A percentile compares a stretch with the other conserved stretches of the same genome.
Conservation (phyloP, 92 coral and sea anemone genomes). For the Paragorgia papillata region DNA sequence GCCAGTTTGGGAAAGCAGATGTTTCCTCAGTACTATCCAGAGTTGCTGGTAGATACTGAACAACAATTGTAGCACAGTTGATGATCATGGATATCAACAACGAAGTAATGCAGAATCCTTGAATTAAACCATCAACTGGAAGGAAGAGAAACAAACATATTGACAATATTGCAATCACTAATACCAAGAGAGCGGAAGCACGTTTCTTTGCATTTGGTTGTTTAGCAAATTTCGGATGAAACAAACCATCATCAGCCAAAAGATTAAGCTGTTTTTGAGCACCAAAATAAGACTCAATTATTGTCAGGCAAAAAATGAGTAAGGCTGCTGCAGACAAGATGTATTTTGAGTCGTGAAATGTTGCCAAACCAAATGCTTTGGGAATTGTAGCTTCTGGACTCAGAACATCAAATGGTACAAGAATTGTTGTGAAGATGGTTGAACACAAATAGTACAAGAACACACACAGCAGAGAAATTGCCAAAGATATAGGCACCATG, state of each 20-base stretch:
- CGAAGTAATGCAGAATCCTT: constrained; percentile 32
- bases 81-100: constrained; percentile 11
- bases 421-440: constrained; percentile 13
- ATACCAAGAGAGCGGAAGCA: background rate
- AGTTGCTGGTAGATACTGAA: constrained; percentile 8
- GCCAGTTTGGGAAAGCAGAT: constrained; percentile 28
- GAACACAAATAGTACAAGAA: constrained; percentile 20
- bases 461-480: constrained; percentile 5
- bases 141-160: constrained; percentile 15
- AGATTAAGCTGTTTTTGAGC: constrained; percentile 21
- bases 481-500: constrained; percentile 16
- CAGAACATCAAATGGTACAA: constrained; percentile 10
- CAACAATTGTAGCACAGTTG: constrained; percentile 30
- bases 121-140: background rate
- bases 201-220: background rate
- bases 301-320: background rate
- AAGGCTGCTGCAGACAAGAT: constrained; percentile 20
- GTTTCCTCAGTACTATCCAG: background rate
- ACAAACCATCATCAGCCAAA: constrained; percentile 18
- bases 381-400: constrained; percentile 8
- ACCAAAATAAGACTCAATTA: constrained; percentile 14
- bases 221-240: constrained; percentile 1
- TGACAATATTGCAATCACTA: background rate
- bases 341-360: constrained; percentile 21
- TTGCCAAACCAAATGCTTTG: constrained; percentile 15